Evolutionary conservation across 2,113 vertebrate genomes (phyloP).

Genomic region (Ailuropoda melanoleuca): DNA sequence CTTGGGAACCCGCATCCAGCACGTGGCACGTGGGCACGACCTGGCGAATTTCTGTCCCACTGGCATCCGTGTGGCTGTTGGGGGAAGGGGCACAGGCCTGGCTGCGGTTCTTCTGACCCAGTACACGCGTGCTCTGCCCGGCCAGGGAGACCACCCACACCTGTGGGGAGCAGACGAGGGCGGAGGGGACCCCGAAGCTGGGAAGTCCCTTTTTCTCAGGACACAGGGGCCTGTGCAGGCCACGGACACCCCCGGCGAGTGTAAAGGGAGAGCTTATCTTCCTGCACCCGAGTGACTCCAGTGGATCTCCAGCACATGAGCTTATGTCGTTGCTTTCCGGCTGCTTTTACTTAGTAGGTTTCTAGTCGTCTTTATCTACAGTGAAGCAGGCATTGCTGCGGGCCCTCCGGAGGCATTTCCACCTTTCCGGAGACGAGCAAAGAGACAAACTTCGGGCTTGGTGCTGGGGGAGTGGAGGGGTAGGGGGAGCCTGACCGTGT

Average conservation of each 20-base stretch:
- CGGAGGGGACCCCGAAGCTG: no score
- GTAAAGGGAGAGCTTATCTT: not conserved
- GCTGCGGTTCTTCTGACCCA: no score
- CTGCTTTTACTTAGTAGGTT: not conserved
- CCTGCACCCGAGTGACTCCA: rapidly evolving
- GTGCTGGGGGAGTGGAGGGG: not conserved
- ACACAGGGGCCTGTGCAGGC: not conserved
- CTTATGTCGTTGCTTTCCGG: not conserved
- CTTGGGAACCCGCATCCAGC: not conserved
- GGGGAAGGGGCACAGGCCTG: not conserved
- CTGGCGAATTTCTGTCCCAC: not conserved
- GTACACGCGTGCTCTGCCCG: no score
- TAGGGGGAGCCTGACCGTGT: rapidly evolving
- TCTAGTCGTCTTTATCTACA: not conserved
- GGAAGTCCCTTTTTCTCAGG: not conserved
- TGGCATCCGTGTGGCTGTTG: rapidly evolving
- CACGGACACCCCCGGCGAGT: no score
- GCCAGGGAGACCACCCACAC: no score
- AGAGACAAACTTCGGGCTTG: not conserved
- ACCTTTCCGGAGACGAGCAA: rapidly evolving
- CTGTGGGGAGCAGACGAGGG: not conserved
- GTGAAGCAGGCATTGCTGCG: no score
- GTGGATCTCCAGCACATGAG: rapidly evolving
- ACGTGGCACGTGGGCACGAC: rapidly evolving
- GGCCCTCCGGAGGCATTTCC: not conserved